Percentiles rank a stretch among this genome's conserved stretches.
phyloP scores from a whole-genome alignment of 2,797 vertebrate genomes.

The Jordanella pulchra region DNA sequence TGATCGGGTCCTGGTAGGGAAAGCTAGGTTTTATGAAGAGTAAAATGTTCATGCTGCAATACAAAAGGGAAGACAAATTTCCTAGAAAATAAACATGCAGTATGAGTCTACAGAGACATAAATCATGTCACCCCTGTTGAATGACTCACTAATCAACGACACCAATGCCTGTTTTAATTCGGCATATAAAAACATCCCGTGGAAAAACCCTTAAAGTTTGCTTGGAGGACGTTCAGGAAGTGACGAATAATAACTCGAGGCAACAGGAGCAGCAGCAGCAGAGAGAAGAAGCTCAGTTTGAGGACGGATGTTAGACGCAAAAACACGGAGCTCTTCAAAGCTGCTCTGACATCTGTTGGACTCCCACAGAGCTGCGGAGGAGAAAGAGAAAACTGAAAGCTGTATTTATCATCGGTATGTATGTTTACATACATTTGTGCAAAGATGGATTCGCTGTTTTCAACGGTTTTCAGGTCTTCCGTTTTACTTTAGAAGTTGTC shows the following conservation, averaged over 20 bases:
- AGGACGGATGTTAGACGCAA: too few relatives aligned
- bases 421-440: neutral
- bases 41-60: too few relatives aligned
- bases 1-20: too few relatives aligned
- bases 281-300: neutral
- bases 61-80: neutral
- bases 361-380: neutral
- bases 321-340: neutral
- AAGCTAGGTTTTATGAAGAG: too few relatives aligned
- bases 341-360: neutral
- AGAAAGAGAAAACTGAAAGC: neutral
- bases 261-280: neutral
- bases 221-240: neutral
- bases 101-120: neutral
- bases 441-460: neutral
- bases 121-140: neutral
- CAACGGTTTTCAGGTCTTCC: neutral
- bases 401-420: neutral
- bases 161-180: neutral
- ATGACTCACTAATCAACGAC: neutral
- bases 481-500: neutral
- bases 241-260: neutral
- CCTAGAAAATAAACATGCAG: neutral
- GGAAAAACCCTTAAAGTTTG: neutral
- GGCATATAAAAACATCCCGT: neutral